A percentile compares a stretch with the other conserved stretches of the same genome.
Conservation (phyloP, 2,797 vertebrate species). For the Falco rusticolus region DNA sequence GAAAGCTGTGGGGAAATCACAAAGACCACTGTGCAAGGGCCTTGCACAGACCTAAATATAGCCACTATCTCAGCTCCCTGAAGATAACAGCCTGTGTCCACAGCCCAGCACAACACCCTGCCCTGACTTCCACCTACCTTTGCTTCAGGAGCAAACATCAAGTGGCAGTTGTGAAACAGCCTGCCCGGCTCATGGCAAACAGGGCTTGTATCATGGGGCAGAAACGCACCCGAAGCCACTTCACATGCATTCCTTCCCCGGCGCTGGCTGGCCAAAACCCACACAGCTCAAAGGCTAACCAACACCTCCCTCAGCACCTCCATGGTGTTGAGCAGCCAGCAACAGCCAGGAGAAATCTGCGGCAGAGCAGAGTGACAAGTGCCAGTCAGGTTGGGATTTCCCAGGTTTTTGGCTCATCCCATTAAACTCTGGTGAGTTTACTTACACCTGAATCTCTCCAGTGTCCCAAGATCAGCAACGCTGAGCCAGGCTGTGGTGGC, state of each 20-base stretch:
- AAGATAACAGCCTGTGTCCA: conserved; percentile 51
- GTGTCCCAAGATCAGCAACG: fast-evolving
- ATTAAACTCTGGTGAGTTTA: not conserved
- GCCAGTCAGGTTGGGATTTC: not conserved
- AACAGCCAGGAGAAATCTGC: fast-evolving
- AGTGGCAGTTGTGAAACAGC: conserved; percentile 18
- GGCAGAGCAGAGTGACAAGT: not conserved
- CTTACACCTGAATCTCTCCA: not conserved
- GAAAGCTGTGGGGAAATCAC: conserved; percentile 9
- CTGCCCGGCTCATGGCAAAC: not conserved
- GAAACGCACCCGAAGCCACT: not conserved
- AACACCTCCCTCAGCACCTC: not conserved
- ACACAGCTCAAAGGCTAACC: not conserved
- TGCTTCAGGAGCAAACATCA: conserved; percentile 24
- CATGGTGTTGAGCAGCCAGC: fast-evolving
- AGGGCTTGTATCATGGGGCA: not conserved
- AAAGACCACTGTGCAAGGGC: not conserved
- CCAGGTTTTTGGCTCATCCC: not conserved
- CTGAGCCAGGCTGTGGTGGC: not conserved
- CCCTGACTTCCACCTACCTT: conserved; percentile 34
- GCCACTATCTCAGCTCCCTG: conserved; percentile 7
- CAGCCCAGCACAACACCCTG: not conserved
- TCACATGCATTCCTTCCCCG: fast-evolving
- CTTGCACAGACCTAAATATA: conserved; percentile 52
- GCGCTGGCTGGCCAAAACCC: fast-evolving